These are phyloP conservation scores for Sebastes matsubarae DNA, from an alignment of 2,797 vertebrate genomes.

Conservation along the genomic window DNA sequence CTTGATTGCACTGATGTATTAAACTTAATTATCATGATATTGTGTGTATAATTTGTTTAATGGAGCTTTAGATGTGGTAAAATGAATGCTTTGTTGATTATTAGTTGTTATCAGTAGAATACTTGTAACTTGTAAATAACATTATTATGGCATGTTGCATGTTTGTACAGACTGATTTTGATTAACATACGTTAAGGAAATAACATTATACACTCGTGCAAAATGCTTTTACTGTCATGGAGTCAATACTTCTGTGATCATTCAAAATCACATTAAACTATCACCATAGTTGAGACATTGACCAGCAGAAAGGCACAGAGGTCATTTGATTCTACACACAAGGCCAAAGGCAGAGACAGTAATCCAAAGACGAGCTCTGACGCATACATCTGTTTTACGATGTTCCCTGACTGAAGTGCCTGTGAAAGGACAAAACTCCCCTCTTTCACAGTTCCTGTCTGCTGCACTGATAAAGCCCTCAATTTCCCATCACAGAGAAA, in stretches of 20 bases:
- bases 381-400: background rate
- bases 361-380: background rate
- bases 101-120: background rate
- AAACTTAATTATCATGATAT: background rate
- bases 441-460: background rate
- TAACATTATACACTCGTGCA: background rate
- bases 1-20: background rate
- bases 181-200: background rate
- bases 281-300: background rate
- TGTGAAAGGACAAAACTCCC: background rate
- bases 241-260: background rate
- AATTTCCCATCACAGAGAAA: slow-evolving; percentile 26
- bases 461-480: slow-evolving; percentile 18
- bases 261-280: background rate
- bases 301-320: background rate
- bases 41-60: background rate
- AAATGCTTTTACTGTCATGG: background rate
- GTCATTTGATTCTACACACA: background rate
- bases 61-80: background rate
- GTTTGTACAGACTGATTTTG: background rate
- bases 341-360: background rate
- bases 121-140: background rate
- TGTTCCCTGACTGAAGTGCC: background rate
- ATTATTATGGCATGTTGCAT: background rate
- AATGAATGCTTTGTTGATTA: background rate